Percentiles rank a stretch among this genome's conserved stretches.
Evolutionary conservation across 1,140 invertebrate species (phyloP).

Genomic region (Bombyx mandarina): DNA sequence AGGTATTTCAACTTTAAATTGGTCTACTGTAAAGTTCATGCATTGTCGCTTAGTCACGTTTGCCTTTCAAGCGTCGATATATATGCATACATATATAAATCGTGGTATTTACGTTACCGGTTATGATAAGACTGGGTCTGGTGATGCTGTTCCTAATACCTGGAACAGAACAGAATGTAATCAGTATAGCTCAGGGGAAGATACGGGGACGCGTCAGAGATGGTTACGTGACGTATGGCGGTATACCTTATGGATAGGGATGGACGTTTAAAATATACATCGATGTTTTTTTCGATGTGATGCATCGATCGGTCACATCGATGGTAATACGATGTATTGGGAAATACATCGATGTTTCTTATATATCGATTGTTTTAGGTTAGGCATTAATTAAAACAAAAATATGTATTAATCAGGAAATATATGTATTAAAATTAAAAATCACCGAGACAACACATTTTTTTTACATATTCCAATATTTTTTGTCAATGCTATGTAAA

Average conservation of each 20-base stretch:
- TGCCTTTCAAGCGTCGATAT: too few species aligned
- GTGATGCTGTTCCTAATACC: slow-evolving; percentile 9
- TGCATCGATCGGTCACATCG: too few species aligned
- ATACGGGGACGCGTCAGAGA: slow-evolving; percentile 28
- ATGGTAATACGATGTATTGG: neutral
- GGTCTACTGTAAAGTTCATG: too few species aligned
- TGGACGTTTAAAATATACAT: neutral
- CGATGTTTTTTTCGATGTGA: too few species aligned
- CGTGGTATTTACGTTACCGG: too few species aligned
- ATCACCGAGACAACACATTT: neutral
- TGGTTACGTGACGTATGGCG: slow-evolving; percentile 36
- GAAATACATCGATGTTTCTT: neutral
- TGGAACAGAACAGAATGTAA: slow-evolving; percentile 13
- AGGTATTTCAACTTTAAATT: too few species aligned
- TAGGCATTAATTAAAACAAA: neutral
- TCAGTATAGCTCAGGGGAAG: slow-evolving; percentile 40
- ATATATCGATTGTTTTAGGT: neutral
- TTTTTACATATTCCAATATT: slow-evolving; percentile 1
- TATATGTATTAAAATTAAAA: neutral
- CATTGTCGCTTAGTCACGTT: too few species aligned
- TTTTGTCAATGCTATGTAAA: neutral
- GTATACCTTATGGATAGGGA: slow-evolving; percentile 42
- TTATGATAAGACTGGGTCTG: too few species aligned
- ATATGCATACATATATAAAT: too few species aligned
- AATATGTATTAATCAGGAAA: neutral